phyloP scores from a whole-genome alignment of 2,113 vertebrate genomes.

The Gobiocypris rarus region DNA sequence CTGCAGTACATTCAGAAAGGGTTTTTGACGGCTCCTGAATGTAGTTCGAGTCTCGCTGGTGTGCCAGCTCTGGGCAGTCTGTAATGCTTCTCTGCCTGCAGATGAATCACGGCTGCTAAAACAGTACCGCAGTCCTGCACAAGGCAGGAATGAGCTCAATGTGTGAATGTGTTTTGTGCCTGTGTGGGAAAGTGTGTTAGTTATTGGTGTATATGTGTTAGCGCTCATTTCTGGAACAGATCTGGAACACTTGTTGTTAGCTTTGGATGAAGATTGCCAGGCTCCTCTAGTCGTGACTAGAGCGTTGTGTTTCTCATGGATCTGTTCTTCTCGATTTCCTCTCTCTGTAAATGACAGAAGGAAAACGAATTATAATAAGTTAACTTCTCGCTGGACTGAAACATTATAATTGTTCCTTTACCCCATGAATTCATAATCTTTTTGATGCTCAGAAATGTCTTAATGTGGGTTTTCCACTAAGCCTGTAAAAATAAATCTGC shows the following conservation, averaged over 20 bases:
- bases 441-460: slow-evolving; percentile 10
- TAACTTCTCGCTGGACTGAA: slow-evolving; percentile 7
- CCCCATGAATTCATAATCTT: neutral
- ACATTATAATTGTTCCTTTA: neutral
- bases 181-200: slow-evolving; percentile 51
- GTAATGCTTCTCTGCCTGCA: slow-evolving; percentile 59
- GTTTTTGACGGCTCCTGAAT: slow-evolving; percentile 61
- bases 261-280: slow-evolving; percentile 25
- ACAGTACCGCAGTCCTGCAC: slow-evolving; percentile 61
- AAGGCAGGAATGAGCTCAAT: slow-evolving; percentile 58
- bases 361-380: slow-evolving; percentile 3
- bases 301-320: slow-evolving; percentile 3
- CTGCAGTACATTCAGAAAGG: slow-evolving; percentile 59
- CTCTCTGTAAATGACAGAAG: slow-evolving; percentile 1
- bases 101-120: slow-evolving; percentile 72
- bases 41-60: slow-evolving; percentile 59
- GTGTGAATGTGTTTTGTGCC: slow-evolving; percentile 49
- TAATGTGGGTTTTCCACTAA: neutral
- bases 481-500: too few species aligned
- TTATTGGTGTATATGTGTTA: slow-evolving; percentile 54
- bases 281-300: slow-evolving; percentile 22
- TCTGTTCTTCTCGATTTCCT: slow-evolving; percentile 27
- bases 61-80: slow-evolving; percentile 65
- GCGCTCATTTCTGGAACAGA: slow-evolving; percentile 38
- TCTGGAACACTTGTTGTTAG: slow-evolving; percentile 36